Evolutionary conservation across 2,113 vertebrate genomes (phyloP).

Genomic region (Tiliqua scincoides): DNA sequence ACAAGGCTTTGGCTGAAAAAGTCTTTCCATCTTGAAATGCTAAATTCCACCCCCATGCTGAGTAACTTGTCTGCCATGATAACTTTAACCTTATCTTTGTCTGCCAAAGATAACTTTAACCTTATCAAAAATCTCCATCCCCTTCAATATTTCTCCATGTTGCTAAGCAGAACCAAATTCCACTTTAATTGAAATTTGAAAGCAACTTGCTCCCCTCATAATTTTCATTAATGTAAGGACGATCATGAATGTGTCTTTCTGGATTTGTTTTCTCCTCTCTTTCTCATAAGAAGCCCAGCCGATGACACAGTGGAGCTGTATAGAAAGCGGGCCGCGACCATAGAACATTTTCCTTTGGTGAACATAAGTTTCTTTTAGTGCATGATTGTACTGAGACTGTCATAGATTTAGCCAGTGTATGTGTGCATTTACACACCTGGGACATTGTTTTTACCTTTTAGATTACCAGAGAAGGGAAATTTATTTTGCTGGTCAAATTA

Average conservation of each 20-base stretch:
- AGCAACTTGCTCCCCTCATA: neutral
- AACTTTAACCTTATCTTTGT: too few species aligned
- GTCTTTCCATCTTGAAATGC: neutral
- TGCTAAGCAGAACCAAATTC: neutral
- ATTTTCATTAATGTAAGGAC: neutral
- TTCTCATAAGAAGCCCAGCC: neutral
- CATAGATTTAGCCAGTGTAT: neutral
- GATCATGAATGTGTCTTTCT: neutral
- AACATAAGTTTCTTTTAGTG: neutral
- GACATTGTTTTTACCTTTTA: constrained; percentile 2
- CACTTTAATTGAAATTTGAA: neutral
- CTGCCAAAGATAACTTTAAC: too few species aligned
- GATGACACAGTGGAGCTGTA: neutral
- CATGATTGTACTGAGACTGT: neutral
- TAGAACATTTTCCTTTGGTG: neutral
- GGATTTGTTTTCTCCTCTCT: neutral
- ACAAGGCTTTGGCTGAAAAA: neutral
- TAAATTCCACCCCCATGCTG: neutral
- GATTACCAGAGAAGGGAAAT: neutral
- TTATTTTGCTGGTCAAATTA: constrained; percentile 17
- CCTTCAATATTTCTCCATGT: neutral
- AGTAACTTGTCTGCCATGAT: too few species aligned
- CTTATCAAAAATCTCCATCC: neutral
- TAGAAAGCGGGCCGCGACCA: neutral
- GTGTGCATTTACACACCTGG: neutral